Base-by-base conservation (phyloP, 2,113 vertebrate genomes). In the Caloenas nicobarica region DNA sequence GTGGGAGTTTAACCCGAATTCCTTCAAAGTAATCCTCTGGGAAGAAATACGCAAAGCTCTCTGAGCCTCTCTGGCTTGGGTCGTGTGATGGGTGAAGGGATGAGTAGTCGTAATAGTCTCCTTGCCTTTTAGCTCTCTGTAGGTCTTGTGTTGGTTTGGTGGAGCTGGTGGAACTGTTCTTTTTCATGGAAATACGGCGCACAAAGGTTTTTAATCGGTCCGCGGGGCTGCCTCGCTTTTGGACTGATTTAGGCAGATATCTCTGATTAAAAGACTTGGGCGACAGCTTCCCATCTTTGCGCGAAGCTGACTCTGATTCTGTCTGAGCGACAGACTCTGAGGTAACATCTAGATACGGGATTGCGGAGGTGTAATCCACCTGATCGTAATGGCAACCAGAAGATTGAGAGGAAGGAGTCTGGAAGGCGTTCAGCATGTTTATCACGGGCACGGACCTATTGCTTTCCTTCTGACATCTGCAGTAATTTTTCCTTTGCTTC, bases 31-130 rank as follows among this genome's bases (percentile, higher is more conserved):
- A 98, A 82, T 98, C 98, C 80, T 98, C 98, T 0, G 98, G 98
- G 92, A 98, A 99, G 96, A 98, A 99, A 81, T 98, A 99, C 0
- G 97, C 96, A 5, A 98, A 95, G 62, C 66, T 96, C 81, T 98
- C 95, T 4, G 98, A 93, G n/a, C 98, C 95, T 4, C 56, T 94
- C 66, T 96, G 97, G 60, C 77, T 97, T 64, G 98, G 89, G 53
- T 86, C 94, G 66, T 89, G 97, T 78, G 96, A 24, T 5, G 91
- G 54, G 11, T 97, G 95, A 74, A 96, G 87, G 21, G 96, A 93
- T 88, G 94, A 96, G 46, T 97, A 96, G 34, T 98, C 92, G 31
- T 92, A 89, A 69, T 84, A 69, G 48, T 24, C 26, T 7, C 91
- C 85, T 80, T 95, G 93, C 77, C 87, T 94, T 66, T 90, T 96